Evolutionary conservation across 2,888 invertebrate genomes (phyloP), one percentile per base, ranked within the genome.

Genomic region (Carpatolechia fugitivella): DNA sequence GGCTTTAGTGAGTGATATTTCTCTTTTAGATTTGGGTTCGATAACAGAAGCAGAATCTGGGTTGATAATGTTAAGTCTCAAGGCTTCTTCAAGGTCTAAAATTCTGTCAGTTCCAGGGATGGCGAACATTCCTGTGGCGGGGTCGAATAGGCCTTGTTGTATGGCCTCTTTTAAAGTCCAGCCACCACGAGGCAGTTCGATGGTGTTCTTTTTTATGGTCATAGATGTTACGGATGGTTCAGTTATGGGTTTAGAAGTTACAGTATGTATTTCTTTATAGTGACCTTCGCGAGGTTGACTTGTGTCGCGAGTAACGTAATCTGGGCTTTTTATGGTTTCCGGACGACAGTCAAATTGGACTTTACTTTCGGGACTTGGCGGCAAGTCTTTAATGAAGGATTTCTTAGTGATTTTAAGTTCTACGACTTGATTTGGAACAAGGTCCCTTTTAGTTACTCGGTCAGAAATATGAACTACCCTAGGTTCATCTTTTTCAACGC

Each of bases 141-240:
- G 95, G 80, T 98, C 95, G 66, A 98, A 96, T 2, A 97, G 81
- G 54, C 94, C 94, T 72, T 94, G 93, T 38, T 94, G 91, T 60
- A 98, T 96, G 1, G 98, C 97, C 68, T 97, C 95, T 53, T 92
- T 91, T 1, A 98, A 90, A 55, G 92, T 92, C 95, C 97, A 97
- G 3, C 98, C 97, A 56, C 95, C 95, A 11, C 92, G 91, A 0
- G 98, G 98, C 30, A 98, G 78, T 70, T 97, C 96, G 65, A 95
- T 92, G 0, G 93, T 92, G 71, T 94, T 94, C 70, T 93, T 93
- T 69, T 94, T 94, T 35, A 90, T 87, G n/a, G 83, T 85, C 58
- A 88, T 63, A 24, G 90, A 88, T 16, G 87, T 85, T 10, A 92
- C 91, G 1, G 88, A 80, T 38, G 89, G 89, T 65, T 91, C 92